Percentiles rank a stretch among this genome's conserved stretches.
These are phyloP conservation scores for Hetaerina titia DNA, from an alignment of 2,888 invertebrate species.

Conservation along the genomic window DNA sequence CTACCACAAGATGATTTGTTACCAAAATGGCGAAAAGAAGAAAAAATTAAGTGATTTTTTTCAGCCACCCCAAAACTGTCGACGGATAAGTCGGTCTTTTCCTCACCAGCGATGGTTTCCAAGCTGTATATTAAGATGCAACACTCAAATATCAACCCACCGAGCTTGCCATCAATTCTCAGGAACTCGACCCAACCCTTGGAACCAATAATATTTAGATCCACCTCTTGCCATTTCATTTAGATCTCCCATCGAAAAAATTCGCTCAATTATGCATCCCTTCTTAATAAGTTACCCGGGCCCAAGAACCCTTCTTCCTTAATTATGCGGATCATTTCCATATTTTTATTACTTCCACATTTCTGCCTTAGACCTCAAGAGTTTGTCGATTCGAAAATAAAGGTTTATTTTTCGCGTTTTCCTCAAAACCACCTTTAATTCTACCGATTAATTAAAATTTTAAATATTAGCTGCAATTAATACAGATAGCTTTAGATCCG, in stretches of 20 bases:
- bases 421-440: not conserved
- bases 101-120: not conserved
- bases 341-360: not conserved
- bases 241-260: not conserved
- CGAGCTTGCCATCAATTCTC: not conserved
- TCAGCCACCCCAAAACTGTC: not conserved
- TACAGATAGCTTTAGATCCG: not conserved
- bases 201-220: not conserved
- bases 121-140: not conserved
- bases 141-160: not conserved
- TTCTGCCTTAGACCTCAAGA: not conserved
- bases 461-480: not conserved
- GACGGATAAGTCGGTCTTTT: not conserved
- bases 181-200: not conserved
- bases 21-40: not conserved
- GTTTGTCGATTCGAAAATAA: not conserved
- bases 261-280: not conserved
- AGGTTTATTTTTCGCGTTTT: not conserved
- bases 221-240: not conserved
- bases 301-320: not conserved
- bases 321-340: not conserved
- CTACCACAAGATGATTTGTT: too few species aligned
- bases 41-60: not conserved
- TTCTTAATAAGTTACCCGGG: not conserved
- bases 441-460: not conserved